Conservation (phyloP, 2,888 invertebrate species). For the Scaptodrosophila latifasciaeformis region DNA sequence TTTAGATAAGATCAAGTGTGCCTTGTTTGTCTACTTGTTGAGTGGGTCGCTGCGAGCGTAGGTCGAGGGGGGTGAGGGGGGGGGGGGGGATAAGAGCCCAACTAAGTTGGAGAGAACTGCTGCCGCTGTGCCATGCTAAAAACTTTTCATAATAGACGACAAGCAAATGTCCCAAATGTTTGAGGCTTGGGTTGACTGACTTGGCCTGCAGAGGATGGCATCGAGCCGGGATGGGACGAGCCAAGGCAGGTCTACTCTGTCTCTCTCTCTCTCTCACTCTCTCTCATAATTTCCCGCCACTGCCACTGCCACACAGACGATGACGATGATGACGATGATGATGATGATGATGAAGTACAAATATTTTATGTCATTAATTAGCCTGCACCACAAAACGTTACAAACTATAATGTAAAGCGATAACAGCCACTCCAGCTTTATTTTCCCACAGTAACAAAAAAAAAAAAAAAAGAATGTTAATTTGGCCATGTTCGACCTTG, state of each 20-base stretch:
- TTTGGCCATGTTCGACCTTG: too few species aligned
- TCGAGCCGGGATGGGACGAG: too few species aligned
- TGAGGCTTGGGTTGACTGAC: background rate
- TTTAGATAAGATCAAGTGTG: constrained; percentile 47
- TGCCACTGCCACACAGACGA: too few species aligned
- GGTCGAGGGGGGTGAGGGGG: background rate
- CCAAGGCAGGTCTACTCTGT: too few species aligned
- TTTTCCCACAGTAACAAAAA: too few species aligned
- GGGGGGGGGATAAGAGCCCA: constrained; percentile 19
- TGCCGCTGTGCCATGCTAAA: constrained; percentile 33
- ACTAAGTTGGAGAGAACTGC: constrained; percentile 28
- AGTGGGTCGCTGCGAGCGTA: too few species aligned
- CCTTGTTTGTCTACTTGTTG: constrained; percentile 45
- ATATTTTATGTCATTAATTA: constrained; percentile 63
- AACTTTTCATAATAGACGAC: constrained; percentile 63
- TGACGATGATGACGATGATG: constrained; percentile 10
- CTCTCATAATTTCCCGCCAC: too few species aligned
- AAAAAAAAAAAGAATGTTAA: too few species aligned
- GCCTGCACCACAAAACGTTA: constrained; percentile 37
- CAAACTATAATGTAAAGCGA: constrained; percentile 59
- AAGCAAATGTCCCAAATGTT: constrained; percentile 27
- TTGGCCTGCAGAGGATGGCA: too few species aligned
- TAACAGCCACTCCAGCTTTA: constrained; percentile 31
- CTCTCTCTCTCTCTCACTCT: background rate
- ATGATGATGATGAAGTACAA: constrained; percentile 52